Evolutionary conservation across 2,113 vertebrate genomes (phyloP), one percentile per base, ranked within the genome.

Genomic region (Fregata magnificens): DNA sequence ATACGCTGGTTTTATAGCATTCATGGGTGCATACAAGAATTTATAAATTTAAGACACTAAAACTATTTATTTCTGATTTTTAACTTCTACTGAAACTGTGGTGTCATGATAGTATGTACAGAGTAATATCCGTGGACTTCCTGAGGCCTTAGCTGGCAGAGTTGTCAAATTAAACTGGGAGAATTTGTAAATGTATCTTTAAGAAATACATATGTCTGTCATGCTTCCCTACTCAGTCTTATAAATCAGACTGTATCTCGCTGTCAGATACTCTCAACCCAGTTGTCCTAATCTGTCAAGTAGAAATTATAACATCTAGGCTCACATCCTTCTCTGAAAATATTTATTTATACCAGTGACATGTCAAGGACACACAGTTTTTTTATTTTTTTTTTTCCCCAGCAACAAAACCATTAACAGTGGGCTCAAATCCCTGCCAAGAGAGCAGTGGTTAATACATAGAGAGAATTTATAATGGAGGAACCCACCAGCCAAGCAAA

Each of bases 181-280:
- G 31, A 4, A 88, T 93, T 90, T 95, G 42, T 81, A 94, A 94
- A 92, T 22, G 25, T 83, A 82, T 96, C 82, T 82, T 96, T 96
- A 96, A 94, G 94, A 96, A 96, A 95, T 93, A 84, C 88, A 86
- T 95, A 95, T 91, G 95, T 97, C 96, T 96, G 86, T 93, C 96
- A 95, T 96, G 94, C 91, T 96, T 96, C 67, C 50, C 74, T 87
- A 72, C 84, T 93, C 91, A 82, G 29, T 91, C 73, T 80, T 95
- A 95, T 93, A 96, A 97, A 97, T 96, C 95, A 92, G 91, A 63
- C 80, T 93, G 34, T 70, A 96, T 91, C 92, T 94, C 92, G 83
- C 73, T 96, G 93, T 94, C 91, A 80, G 69, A 92, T 92, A 87
- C 65, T 86, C 85, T 96, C 90, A 97, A 95, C 80, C 31, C 2